Evolutionary conservation across 2,113 vertebrate genomes (phyloP).

Genomic region (Seriola dumerili): DNA sequence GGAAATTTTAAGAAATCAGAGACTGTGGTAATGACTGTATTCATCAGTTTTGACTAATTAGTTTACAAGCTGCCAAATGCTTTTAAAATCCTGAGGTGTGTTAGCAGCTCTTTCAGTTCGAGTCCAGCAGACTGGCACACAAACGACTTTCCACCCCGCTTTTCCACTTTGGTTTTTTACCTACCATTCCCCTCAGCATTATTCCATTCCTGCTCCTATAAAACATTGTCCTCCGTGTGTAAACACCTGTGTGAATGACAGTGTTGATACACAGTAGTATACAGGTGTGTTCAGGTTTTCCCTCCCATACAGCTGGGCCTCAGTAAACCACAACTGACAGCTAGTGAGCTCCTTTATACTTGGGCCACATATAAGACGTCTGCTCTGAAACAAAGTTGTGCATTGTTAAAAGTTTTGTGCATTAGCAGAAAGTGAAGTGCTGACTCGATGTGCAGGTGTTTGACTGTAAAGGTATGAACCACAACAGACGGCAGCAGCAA

Average conservation of each 20-base stretch:
- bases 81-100: background rate
- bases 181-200: slow-evolving; percentile 12
- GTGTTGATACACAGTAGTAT: slow-evolving; percentile 30
- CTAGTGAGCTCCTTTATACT: slow-evolving; percentile 11
- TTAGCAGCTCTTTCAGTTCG: background rate
- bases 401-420: slow-evolving; percentile 52
- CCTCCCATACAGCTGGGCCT: slow-evolving; percentile 31
- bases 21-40: background rate
- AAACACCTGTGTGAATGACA: slow-evolving; percentile 56
- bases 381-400: slow-evolving; percentile 54
- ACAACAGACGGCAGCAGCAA: slow-evolving; percentile 49
- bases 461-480: slow-evolving; percentile 42
- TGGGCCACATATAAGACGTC: background rate
- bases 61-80: slow-evolving; percentile 14
- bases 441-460: slow-evolving; percentile 70
- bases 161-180: slow-evolving; percentile 7
- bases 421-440: slow-evolving; percentile 43
- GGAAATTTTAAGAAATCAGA: background rate
- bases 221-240: slow-evolving; percentile 27
- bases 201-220: slow-evolving; percentile 40
- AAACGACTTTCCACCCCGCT: slow-evolving; percentile 10
- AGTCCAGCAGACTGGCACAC: slow-evolving; percentile 14
- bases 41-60: background rate
- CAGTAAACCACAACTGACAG: slow-evolving; percentile 64
- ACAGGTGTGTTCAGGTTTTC: slow-evolving; percentile 64